phyloP scores from a whole-genome alignment of 2,113 vertebrate species.

The Antennarius striatus region DNA sequence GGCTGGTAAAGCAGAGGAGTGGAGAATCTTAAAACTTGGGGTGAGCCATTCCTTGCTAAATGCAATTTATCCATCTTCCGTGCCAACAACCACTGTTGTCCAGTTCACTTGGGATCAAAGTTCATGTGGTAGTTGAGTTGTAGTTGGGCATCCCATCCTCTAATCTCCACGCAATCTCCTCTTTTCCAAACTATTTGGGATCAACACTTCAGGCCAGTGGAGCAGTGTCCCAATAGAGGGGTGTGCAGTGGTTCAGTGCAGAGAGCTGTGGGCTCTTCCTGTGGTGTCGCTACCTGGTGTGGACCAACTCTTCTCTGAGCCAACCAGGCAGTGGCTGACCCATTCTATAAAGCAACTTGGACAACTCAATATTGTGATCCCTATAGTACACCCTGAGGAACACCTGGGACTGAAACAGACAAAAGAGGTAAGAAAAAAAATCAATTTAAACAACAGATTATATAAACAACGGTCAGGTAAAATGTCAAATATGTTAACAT shows the following conservation, averaged over 20 bases:
- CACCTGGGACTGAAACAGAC: slow-evolving; percentile 82
- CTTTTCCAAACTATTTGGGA: slow-evolving; percentile 32
- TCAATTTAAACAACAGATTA: not conserved
- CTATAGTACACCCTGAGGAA: slow-evolving; percentile 95
- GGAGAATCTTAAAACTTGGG: not conserved
- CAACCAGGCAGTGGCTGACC: slow-evolving; percentile 93
- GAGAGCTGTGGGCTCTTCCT: slow-evolving; percentile 36
- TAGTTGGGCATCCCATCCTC: slow-evolving; percentile 13
- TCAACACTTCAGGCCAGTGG: slow-evolving; percentile 23
- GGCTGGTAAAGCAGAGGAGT: slow-evolving; percentile 22
- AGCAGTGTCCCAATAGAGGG: slow-evolving; percentile 26
- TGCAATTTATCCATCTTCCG: not conserved
- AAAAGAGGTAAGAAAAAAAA: not conserved
- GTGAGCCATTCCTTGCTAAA: slow-evolving; percentile 10
- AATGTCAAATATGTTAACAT: not conserved
- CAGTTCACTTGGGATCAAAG: slow-evolving; percentile 28
- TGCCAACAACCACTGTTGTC: slow-evolving; percentile 12
- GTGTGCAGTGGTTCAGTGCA: slow-evolving; percentile 48
- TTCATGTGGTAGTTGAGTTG: slow-evolving; percentile 41
- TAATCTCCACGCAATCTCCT: slow-evolving; percentile 4
- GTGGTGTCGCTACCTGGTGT: slow-evolving; percentile 88
- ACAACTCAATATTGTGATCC: slow-evolving; percentile 95
- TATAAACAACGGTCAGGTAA: not conserved
- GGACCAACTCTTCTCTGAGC: slow-evolving; percentile 95
- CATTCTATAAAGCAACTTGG: slow-evolving; percentile 96